These are phyloP conservation scores for Leptodactylus fallax DNA, from an alignment of 2,797 vertebrate species.

Conservation along the genomic window DNA sequence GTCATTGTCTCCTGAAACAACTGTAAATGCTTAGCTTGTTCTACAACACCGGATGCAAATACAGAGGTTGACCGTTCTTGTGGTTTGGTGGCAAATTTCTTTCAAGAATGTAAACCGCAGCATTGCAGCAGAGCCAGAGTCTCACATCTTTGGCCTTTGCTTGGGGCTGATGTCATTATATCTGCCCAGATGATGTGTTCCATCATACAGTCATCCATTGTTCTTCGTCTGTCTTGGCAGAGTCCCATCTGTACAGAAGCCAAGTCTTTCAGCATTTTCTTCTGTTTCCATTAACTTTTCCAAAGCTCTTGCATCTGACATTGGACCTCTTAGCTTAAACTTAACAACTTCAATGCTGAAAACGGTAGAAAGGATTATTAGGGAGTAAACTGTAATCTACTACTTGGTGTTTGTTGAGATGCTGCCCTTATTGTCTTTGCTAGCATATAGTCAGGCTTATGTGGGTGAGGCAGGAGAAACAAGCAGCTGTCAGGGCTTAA, in stretches of 20 bases:
- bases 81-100: slow-evolving; percentile 35
- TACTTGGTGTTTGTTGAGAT: background rate
- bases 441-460: background rate
- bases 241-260: slow-evolving; percentile 25
- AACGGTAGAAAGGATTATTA: background rate
- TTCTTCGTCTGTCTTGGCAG: slow-evolving; percentile 40
- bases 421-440: background rate
- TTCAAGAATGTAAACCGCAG: slow-evolving; percentile 43
- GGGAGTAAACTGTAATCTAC: background rate
- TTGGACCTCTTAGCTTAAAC: slow-evolving; percentile 25
- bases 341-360: slow-evolving; percentile 28
- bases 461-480: background rate
- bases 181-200: slow-evolving; percentile 24
- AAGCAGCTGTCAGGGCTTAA: no score
- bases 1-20: slow-evolving; percentile 20
- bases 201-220: slow-evolving; percentile 42
- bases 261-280: slow-evolving; percentile 45
- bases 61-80: slow-evolving; percentile 13
- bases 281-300: slow-evolving; percentile 46
- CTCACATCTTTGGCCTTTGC: slow-evolving; percentile 22
- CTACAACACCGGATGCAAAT: slow-evolving; percentile 7
- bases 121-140: slow-evolving; percentile 21
- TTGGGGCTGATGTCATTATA: slow-evolving; percentile 42
- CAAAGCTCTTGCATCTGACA: slow-evolving; percentile 28
- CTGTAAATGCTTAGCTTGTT: slow-evolving; percentile 37